Evolutionary conservation across 2,113 vertebrate species (phyloP).

Genomic region (Uria lomvia): DNA sequence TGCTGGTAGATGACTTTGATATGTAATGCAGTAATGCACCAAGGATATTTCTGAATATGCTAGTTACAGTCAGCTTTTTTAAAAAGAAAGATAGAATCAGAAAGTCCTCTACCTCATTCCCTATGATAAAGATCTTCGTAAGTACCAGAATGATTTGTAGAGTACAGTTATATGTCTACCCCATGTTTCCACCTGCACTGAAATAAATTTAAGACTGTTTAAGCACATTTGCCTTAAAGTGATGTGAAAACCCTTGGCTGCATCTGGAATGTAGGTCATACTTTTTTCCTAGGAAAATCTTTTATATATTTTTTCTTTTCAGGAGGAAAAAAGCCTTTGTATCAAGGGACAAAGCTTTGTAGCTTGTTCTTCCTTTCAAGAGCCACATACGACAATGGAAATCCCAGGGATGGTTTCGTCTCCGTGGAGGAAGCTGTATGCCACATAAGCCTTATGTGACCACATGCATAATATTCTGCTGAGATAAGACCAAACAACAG

Average conservation of each 20-base stretch:
- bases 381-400: background rate
- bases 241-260: background rate
- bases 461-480: background rate
- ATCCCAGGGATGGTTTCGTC: background rate
- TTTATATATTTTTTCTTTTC: background rate
- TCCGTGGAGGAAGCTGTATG: background rate
- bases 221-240: background rate
- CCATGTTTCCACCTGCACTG: background rate
- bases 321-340: background rate
- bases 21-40: background rate
- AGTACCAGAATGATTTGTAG: background rate
- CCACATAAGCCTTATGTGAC: background rate
- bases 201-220: background rate
- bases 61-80: background rate
- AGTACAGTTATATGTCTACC: background rate
- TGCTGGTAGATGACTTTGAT: background rate
- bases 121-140: background rate
- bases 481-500: background rate
- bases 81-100: background rate
- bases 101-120: background rate
- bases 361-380: background rate
- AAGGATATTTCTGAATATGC: background rate
- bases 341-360: background rate
- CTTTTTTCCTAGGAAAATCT: background rate
- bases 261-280: background rate